Evolutionary conservation across 2,797 vertebrate species (phyloP).

Genomic region (Nyctalus aviator): DNA sequence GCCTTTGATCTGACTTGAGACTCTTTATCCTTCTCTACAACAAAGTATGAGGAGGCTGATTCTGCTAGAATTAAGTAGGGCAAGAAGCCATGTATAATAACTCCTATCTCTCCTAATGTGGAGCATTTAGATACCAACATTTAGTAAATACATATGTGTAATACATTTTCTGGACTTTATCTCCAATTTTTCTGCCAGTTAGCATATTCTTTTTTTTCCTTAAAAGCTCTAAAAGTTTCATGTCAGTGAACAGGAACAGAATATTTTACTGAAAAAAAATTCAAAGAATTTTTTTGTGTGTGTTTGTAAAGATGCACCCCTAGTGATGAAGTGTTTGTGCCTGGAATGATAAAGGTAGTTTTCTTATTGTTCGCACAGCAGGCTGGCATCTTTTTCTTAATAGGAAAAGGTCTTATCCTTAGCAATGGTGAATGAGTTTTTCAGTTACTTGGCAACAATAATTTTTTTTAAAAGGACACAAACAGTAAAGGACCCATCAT

Average conservation of each 20-base stretch:
- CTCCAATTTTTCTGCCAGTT: conserved; percentile 75
- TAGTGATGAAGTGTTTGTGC: conserved; percentile 65
- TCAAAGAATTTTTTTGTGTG: conserved; percentile 57
- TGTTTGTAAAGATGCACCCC: conserved; percentile 6
- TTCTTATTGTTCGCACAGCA: conserved; percentile 67
- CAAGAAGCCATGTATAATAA: conserved; percentile 59
- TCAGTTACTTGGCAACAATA: conserved; percentile 71
- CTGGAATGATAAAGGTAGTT: conserved; percentile 72
- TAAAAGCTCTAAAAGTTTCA: conserved; percentile 69
- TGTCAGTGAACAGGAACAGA: conserved; percentile 66
- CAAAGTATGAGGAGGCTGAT: conserved; percentile 5
- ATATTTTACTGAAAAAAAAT: conserved; percentile 68
- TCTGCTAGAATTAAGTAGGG: conserved; percentile 74
- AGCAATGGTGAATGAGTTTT: conserved; percentile 36
- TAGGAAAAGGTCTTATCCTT: conserved; percentile 70
- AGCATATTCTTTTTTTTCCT: conserved; percentile 65
- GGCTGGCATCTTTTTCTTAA: conserved; percentile 69
- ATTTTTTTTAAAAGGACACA: conserved; percentile 48
- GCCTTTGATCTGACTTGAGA: conserved; percentile 66
- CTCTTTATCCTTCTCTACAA: conserved; percentile 70
- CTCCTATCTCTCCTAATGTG: conserved; percentile 65
- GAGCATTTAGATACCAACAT: conserved; percentile 66
- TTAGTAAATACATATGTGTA: conserved; percentile 70
- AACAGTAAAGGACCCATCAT: conserved; percentile 63
- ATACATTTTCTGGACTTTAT: conserved; percentile 65